These are phyloP conservation scores for Euproctis similis DNA, from an alignment of 2,888 invertebrate species.

Conservation along the genomic window DNA sequence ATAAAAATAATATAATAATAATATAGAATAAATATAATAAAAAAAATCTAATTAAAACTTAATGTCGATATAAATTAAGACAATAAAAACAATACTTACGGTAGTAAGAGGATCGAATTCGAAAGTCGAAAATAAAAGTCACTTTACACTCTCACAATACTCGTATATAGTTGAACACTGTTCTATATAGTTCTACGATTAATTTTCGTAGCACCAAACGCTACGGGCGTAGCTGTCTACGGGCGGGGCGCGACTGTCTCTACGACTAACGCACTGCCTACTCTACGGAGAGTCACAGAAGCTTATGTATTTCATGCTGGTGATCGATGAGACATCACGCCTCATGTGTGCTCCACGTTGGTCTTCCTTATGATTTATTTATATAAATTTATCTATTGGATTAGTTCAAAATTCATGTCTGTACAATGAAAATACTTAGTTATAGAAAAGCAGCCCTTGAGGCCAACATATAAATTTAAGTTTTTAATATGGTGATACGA, in stretches of 20 bases:
- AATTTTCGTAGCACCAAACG: slow-evolving; percentile 26
- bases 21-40: too few species aligned
- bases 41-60: too few species aligned
- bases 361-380: slow-evolving; percentile 22
- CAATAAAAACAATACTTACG: slow-evolving; percentile 14
- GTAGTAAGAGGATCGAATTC: too few species aligned
- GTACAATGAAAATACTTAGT: too few species aligned
- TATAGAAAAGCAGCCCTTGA: too few species aligned
- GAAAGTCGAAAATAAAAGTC: slow-evolving; percentile 11
- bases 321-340: slow-evolving; percentile 38
- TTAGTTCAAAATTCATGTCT: too few species aligned
- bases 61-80: background rate
- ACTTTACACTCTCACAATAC: slow-evolving; percentile 26
- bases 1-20: too few species aligned
- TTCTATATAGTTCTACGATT: slow-evolving; percentile 15
- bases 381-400: too few species aligned
- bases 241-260: slow-evolving; percentile 45
- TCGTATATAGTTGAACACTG: slow-evolving; percentile 15
- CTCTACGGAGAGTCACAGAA: slow-evolving; percentile 12
- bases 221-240: slow-evolving; percentile 57
- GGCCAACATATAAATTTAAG: too few species aligned
- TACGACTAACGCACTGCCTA: slow-evolving; percentile 18
- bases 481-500: too few species aligned
- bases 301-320: slow-evolving; percentile 16
- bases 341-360: slow-evolving; percentile 19